phyloP scores from a whole-genome alignment of 2,113 vertebrate species.

The Gasterosteus aculeatus region DNA sequence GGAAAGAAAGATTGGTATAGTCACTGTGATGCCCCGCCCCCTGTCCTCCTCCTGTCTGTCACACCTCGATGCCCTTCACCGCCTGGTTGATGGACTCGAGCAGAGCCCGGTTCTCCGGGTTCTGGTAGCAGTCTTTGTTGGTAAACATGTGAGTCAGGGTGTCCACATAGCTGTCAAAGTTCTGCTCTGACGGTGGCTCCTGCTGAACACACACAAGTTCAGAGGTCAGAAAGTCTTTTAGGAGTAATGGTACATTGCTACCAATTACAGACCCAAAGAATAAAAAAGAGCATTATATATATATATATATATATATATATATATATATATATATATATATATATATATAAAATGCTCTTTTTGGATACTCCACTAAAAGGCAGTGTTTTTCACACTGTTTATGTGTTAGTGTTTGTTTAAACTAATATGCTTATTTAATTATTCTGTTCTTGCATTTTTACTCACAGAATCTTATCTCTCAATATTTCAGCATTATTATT shows the following conservation, averaged over 20 bases:
- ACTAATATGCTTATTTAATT: neutral
- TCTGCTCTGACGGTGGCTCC: slow-evolving; percentile 96
- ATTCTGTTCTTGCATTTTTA: neutral
- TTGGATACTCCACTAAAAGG: neutral
- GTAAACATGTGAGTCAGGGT: slow-evolving; percentile 98
- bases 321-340: too few relatives aligned
- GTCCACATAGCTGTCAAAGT: slow-evolving; percentile 94
- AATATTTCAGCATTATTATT: neutral
- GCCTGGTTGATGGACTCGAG: slow-evolving; percentile 98
- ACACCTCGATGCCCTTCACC: slow-evolving; percentile 97
- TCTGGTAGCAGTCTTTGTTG: slow-evolving; percentile 97
- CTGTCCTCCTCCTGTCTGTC: slow-evolving; percentile 56
- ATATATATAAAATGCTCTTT: too few relatives aligned
- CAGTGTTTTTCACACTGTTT: neutral
- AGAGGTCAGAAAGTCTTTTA: neutral
- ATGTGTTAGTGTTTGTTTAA: too few relatives aligned
- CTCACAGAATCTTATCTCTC: neutral
- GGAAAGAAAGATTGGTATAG: slow-evolving; percentile 46
- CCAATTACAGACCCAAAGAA: neutral
- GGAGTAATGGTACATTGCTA: neutral
- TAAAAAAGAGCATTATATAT: neutral
- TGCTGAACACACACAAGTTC: slow-evolving; percentile 67
- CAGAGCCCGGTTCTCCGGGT: slow-evolving; percentile 95
- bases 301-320: too few relatives aligned
- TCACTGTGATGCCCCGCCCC: neutral